These are phyloP conservation scores for Pelusios castaneus DNA, from an alignment of 2,113 vertebrate genomes.

Conservation along the genomic window DNA sequence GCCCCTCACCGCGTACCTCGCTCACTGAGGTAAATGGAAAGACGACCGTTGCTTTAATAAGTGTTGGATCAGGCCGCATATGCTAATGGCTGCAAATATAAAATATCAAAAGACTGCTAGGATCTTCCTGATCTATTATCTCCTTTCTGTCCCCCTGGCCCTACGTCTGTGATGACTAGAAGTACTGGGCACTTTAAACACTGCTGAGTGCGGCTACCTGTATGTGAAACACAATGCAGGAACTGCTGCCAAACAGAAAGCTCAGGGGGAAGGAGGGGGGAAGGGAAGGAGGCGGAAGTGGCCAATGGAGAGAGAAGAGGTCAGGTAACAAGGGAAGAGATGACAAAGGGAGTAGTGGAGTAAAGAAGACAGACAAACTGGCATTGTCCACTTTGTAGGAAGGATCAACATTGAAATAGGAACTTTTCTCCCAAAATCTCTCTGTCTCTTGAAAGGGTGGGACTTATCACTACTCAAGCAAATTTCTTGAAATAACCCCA, in stretches of 20 bases:
- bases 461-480: neutral
- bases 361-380: neutral
- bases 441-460: neutral
- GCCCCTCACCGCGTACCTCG: neutral
- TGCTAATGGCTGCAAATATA: neutral
- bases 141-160: neutral
- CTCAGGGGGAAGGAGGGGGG: neutral
- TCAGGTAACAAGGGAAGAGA: neutral
- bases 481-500: neutral
- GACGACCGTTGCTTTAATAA: neutral
- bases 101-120: neutral
- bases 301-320: neutral
- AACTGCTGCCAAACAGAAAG: neutral
- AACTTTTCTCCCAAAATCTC: neutral
- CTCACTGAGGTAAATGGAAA: neutral
- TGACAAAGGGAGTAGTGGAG: neutral
- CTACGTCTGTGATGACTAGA: neutral
- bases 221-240: neutral
- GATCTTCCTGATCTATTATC: neutral
- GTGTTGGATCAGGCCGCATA: neutral
- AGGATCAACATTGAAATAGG: neutral
- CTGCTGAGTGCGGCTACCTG: neutral
- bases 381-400: neutral
- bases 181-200: neutral
- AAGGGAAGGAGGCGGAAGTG: neutral